A percentile compares a stretch with the other conserved stretches of the same genome.
Evolutionary conservation across 1,140 invertebrate genomes (phyloP).

Genomic region (Ctenoplectra terminalis): DNA sequence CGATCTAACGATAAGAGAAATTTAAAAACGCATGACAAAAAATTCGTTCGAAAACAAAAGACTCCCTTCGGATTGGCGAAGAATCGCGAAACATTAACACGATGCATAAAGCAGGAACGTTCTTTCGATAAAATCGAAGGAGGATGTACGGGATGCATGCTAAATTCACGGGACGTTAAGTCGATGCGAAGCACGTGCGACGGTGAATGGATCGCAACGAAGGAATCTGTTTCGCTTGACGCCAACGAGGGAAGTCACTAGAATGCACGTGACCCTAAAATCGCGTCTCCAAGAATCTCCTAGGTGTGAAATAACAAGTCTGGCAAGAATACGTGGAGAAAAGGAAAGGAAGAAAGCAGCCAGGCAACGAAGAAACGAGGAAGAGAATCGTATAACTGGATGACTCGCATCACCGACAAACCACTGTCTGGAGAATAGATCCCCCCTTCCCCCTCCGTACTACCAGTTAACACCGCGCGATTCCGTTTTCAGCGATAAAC

Average conservation of each 20-base stretch:
- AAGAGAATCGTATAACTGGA: conserved; percentile 13
- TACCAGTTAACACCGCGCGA: not conserved
- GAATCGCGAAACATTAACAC: not conserved
- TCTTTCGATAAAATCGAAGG: not conserved
- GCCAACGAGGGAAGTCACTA: not conserved
- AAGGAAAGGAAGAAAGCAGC: no score
- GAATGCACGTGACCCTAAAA: conserved; percentile 25
- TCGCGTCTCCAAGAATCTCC: not conserved
- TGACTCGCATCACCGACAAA: conserved; percentile 7
- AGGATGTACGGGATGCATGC: conserved; percentile 10
- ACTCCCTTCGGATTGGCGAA: not conserved
- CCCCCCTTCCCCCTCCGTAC: no score
- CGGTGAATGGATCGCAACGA: conserved; percentile 47
- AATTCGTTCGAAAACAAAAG: not conserved
- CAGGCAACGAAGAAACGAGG: not conserved
- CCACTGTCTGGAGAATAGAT: not conserved
- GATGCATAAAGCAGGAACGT: conserved; percentile 21
- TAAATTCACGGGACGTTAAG: conserved; percentile 37
- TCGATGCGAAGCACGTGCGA: conserved; percentile 55
- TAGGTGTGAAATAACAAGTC: not conserved
- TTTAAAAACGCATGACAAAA: not conserved
- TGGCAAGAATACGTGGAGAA: not conserved
- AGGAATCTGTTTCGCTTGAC: conserved; percentile 58
- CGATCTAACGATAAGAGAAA: not conserved
- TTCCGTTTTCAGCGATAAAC: not conserved